Percentiles rank a stretch among this genome's conserved stretches.
Conservation (phyloP, 1,140 invertebrate species). For the Metopolophium dirhodum region DNA sequence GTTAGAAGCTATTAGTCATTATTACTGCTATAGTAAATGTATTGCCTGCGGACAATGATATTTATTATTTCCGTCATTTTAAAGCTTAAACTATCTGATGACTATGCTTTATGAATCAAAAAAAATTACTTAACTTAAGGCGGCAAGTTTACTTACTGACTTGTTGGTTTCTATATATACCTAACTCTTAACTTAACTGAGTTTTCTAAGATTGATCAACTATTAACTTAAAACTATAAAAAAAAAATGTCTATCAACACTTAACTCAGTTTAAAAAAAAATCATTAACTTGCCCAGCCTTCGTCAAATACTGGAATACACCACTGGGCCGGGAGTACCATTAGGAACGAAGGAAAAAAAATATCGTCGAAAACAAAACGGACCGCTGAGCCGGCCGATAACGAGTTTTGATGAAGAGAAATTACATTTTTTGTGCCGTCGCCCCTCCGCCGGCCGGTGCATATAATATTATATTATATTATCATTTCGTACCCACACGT, state of each 20-base stretch:
- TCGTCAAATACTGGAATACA: not conserved
- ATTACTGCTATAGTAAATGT: too few species aligned
- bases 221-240: not conserved
- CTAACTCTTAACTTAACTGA: not conserved
- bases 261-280: not conserved
- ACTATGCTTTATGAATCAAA: too few species aligned
- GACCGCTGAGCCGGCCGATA: not conserved
- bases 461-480: not conserved
- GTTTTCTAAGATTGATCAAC: not conserved
- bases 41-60: too few species aligned
- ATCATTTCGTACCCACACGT: not conserved
- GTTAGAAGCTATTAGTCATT: too few species aligned
- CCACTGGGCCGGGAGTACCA: not conserved
- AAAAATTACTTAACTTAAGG: too few species aligned
- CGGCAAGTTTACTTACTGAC: too few species aligned
- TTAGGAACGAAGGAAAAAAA: not conserved
- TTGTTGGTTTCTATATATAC: not conserved
- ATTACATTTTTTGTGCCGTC: not conserved
- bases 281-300: not conserved
- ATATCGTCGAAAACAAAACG: not conserved
- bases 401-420: constrained; percentile 19
- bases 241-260: not conserved
- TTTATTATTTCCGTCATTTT: too few species aligned
- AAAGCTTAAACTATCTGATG: too few species aligned
- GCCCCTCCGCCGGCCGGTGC: not conserved